Conservation (phyloP, 2,113 vertebrate species). For the Mustela nigripes region DNA sequence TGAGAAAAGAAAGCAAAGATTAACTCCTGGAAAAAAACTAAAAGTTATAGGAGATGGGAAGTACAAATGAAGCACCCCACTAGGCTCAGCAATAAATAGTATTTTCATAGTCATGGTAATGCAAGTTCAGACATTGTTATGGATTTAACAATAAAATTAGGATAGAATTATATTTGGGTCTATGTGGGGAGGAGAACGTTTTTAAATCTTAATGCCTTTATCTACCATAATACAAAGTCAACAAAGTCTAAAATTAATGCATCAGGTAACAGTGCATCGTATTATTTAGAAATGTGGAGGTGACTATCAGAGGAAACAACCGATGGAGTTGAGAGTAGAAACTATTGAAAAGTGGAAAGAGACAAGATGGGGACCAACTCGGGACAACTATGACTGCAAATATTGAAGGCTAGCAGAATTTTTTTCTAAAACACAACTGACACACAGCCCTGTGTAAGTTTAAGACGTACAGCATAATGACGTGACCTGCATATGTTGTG, state of each 20-base stretch:
- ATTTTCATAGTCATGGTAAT: not conserved
- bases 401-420: not conserved
- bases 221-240: not conserved
- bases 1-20: not conserved
- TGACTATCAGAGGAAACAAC: not conserved
- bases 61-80: rapidly evolving
- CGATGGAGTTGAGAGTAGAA: not conserved
- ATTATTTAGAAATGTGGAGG: not conserved
- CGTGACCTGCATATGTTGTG: not conserved
- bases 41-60: not conserved
- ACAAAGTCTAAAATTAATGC: not conserved
- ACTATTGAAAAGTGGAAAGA: not conserved
- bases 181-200: not conserved
- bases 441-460: not conserved
- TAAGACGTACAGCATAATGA: not conserved
- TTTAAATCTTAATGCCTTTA: not conserved
- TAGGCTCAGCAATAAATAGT: not conserved
- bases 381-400: not conserved
- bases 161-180: not conserved
- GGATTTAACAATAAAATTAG: not conserved
- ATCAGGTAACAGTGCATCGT: rapidly evolving
- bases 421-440: not conserved
- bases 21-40: not conserved
- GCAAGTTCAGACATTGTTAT: not conserved
- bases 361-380: no score